Conservation (phyloP, 2,113 vertebrate genomes). For the Phyllostomus discolor region DNA sequence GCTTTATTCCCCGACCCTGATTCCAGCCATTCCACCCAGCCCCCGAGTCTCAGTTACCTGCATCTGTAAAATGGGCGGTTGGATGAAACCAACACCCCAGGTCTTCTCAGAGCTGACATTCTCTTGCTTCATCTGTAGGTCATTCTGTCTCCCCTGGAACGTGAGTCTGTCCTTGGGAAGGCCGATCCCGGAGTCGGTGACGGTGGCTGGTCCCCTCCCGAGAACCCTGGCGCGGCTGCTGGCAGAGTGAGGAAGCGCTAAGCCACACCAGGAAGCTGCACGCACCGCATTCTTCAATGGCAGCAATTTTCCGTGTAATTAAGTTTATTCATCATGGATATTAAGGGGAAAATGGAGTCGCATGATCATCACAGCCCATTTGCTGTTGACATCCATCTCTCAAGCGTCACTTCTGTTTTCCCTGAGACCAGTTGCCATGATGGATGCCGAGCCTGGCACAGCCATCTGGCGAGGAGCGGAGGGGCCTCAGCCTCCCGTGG, state of each 20-base stretch:
- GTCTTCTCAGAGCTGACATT: background rate
- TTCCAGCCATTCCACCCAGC: background rate
- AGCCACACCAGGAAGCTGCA: background rate
- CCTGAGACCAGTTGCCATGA: rapidly evolving
- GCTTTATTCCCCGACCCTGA: no score
- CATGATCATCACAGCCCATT: slow-evolving; percentile 43
- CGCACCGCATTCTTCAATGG: slow-evolving; percentile 60
- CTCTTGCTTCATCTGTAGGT: rapidly evolving
- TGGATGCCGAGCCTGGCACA: rapidly evolving
- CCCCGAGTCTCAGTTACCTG: background rate
- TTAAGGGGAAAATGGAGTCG: slow-evolving; percentile 77
- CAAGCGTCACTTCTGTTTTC: background rate
- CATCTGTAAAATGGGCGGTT: background rate
- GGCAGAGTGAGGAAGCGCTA: rapidly evolving
- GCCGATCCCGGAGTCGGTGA: rapidly evolving
- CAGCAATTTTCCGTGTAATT: slow-evolving; percentile 78
- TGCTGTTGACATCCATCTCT: slow-evolving; percentile 50
- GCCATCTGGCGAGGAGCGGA: background rate
- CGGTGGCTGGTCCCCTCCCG: background rate
- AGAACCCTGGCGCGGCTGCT: background rate
- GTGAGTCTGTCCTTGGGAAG: background rate
- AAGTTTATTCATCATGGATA: slow-evolving; percentile 80
- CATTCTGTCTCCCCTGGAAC: rapidly evolving
- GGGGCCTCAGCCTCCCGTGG: rapidly evolving
- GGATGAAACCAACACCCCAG: background rate